Evolutionary conservation across 2,888 invertebrate genomes (phyloP).

Genomic region (Yponomeuta malinellus): DNA sequence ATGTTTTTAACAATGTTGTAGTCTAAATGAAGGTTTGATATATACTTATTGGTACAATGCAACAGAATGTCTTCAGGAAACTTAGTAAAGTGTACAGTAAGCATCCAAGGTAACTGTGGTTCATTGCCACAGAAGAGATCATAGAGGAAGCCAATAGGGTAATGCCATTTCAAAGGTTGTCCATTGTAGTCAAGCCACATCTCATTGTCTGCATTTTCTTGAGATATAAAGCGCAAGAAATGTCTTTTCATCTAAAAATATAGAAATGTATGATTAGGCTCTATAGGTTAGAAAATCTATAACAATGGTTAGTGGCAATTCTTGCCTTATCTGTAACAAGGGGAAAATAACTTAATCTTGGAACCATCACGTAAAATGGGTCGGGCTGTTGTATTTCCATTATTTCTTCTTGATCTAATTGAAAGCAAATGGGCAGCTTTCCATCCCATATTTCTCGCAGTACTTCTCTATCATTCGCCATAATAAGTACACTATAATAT

Average conservation of each 20-base stretch:
- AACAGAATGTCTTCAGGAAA: constrained; percentile 94
- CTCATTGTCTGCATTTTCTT: constrained; percentile 88
- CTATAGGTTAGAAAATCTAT: neutral
- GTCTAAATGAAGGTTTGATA: neutral
- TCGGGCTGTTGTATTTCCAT: constrained; percentile 93
- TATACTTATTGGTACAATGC: constrained; percentile 87
- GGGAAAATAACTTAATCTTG: constrained; percentile 95
- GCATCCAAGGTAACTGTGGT: constrained; percentile 90
- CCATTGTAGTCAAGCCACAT: constrained; percentile 97
- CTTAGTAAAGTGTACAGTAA: constrained; percentile 95
- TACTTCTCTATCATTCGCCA: constrained; percentile 97
- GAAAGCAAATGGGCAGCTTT: constrained; percentile 94
- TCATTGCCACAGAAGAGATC: constrained; percentile 84
- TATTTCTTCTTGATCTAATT: constrained; percentile 91
- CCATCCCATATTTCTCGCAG: constrained; percentile 97
- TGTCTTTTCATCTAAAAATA: constrained; percentile 89
- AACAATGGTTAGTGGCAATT: constrained; percentile 3
- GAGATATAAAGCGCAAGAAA: constrained; percentile 87
- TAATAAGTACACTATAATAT: constrained; percentile 38
- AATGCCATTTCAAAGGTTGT: constrained; percentile 92
- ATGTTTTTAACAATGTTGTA: neutral
- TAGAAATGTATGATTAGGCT: neutral
- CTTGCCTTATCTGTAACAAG: constrained; percentile 94
- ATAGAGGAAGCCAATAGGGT: constrained; percentile 92
- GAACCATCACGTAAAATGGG: constrained; percentile 94